Evolutionary conservation across 2,113 vertebrate species (phyloP), one percentile per base, ranked within the genome.

Genomic region (Arenaria interpres): DNA sequence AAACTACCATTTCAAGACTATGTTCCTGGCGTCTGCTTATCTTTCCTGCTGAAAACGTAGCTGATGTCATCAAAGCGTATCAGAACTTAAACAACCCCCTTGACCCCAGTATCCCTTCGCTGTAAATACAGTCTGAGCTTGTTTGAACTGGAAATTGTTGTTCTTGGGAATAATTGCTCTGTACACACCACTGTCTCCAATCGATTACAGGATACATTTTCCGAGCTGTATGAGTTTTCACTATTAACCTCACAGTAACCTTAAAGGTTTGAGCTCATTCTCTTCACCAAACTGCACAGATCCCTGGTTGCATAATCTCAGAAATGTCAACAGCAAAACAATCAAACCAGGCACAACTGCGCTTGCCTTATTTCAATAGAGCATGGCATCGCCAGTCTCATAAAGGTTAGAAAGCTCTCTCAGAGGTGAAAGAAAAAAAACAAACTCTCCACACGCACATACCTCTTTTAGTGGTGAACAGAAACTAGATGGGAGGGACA

Each of bases 1-100:
- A 96, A 96, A 67, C 35, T 87, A 51, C 73, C 66, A 51, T 92
- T 94, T 77, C 89, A 84, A 50, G 45, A 73, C 84, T 50, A 1
- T 75, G 79, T 95, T 96, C 83, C 89, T 71, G 94, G 77, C 32
- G 3, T 84, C 96, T 97, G 89, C 92, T 96, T 95, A 92, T 97
- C 93, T 96, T 91, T 80, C 74, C 94, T 95, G 90, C 83, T 97
- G 80, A 76, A 96, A 97, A 93, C 0, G 2, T 5, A 78, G 89
- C 59, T 57, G 75, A 83, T 82, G 77, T 76, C 83, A 97, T 95
- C 94, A 97, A 96, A 97, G 94, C 30, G 12, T 57, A 96, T 83
- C 57, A 80, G 37, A 91, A 91, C 56, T 88, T 91, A 69, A 94
- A 94, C 80, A 97, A 79, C 76, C 43, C 82, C 89, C 84, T 74